Evolutionary conservation across 1,140 invertebrate species (phyloP), one percentile per base, ranked within the genome.

Genomic region (Drosophila suzukii): DNA sequence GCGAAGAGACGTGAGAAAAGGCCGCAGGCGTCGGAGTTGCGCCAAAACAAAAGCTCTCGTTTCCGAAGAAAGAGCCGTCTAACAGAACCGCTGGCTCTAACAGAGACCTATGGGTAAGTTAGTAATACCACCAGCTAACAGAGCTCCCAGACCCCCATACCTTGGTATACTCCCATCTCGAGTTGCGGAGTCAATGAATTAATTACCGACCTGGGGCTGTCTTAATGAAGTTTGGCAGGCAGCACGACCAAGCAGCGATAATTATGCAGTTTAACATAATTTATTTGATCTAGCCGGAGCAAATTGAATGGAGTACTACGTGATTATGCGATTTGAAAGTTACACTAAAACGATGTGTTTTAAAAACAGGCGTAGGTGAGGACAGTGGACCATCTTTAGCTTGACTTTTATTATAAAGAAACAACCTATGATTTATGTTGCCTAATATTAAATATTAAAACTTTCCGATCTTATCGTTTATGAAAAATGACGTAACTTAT

Each of bases 201-300:
- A 75, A 75, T 75, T 75, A 78, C 59, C 49, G 38, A 43, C 53
- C 43, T 20, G 58, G 43, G 59, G 51, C 58, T 43, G 75, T 59
- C 43, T 62, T 71, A 75, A 65, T 62, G 75, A 44, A 43, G 49
- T 44, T 15, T 30, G 58, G 56, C 50, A 67, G 43, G 50, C 54
- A 20, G 49, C 71, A 41, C 50, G 41, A 50, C 34, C 63, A 55
- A 38, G n/a, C 41, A 43, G 50, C 36, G 39, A 60, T 88, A 82
- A 88, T 86, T 88, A 88, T 75, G 65, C 50, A 65, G 62, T 66
- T 88, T 75, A 72, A 34, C 34, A 65, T 55, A 58, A 68, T 59
- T 78, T 75, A 78, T 75, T 75, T 66, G 78, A 67, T 66, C 65
- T 55, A 58, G 67, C 17, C 12, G 44, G 32, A 56, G 62, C 41